These are phyloP conservation scores for Drosophila diplacantha DNA, from an alignment of 2,888 invertebrate species.

Conservation along the genomic window DNA sequence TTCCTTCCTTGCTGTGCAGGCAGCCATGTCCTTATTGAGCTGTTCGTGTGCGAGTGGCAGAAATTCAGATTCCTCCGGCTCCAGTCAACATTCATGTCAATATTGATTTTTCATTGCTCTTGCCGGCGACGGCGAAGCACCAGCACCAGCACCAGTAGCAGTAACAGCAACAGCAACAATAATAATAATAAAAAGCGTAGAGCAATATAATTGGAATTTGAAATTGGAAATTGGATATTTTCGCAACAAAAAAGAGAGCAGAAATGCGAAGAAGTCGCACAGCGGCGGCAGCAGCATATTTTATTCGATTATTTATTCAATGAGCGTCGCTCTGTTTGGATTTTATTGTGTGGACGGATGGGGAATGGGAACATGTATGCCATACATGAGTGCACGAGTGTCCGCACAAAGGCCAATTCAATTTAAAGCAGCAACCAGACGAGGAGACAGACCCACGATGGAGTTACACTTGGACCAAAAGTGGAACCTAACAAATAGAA, in stretches of 20 bases:
- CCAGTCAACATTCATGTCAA: conserved; percentile 58
- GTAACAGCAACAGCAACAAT: conserved; percentile 45
- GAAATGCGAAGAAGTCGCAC: conserved; percentile 45
- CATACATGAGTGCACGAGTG: conserved; percentile 52
- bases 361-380: conserved; percentile 53
- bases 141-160: conserved; percentile 20
- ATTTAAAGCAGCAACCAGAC: conserved; percentile 50
- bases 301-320: conserved; percentile 70
- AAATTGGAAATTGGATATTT: conserved; percentile 70
- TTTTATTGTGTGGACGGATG: conserved; percentile 58
- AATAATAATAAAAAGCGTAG: conserved; percentile 66
- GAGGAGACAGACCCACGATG: conserved; percentile 19
- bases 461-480: conserved; percentile 14
- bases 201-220: conserved; percentile 70
- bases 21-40: conserved; percentile 37
- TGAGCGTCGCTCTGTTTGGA: conserved; percentile 65
- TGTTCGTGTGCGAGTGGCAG: conserved; percentile 39
- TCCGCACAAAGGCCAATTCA: conserved; percentile 66
- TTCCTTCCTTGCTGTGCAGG: conserved; percentile 12
- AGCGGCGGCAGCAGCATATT: conserved; percentile 43
- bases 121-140: conserved; percentile 28
- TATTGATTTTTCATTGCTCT: conserved; percentile 67
- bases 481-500: background rate
- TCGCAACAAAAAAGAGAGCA: conserved; percentile 49
- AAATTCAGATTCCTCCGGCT: conserved; percentile 29